Conservation (phyloP, 2,113 vertebrate genomes). For the Sclerurus mexicanus region DNA sequence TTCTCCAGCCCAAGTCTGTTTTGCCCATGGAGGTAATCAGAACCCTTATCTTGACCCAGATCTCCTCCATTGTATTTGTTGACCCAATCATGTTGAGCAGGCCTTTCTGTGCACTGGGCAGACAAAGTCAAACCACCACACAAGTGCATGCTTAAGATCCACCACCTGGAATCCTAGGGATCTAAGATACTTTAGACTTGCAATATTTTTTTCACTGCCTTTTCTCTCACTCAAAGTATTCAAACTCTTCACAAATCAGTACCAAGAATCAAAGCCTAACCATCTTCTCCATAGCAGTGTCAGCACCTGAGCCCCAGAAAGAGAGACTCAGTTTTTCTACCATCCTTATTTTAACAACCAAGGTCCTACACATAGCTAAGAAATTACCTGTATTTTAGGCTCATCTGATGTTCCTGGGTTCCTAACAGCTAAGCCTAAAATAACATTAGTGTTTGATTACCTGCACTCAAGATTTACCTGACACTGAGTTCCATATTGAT, state of each 20-base stretch:
- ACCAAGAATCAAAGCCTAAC: background rate
- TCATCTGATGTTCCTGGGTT: background rate
- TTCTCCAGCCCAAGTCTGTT: background rate
- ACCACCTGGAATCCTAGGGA: background rate
- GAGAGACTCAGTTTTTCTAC: background rate
- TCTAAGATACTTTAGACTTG: background rate
- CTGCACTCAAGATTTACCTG: background rate
- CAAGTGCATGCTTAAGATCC: background rate
- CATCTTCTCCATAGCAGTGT: background rate
- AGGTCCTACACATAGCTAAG: background rate
- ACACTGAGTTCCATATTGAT: background rate
- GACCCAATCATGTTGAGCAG: background rate
- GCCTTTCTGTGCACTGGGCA: background rate
- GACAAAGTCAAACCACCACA: background rate
- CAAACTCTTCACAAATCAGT: background rate
- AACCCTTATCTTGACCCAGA: background rate
- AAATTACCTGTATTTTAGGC: background rate
- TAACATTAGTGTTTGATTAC: background rate
- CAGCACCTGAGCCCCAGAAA: background rate
- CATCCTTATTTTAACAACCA: background rate
- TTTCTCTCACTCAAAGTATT: background rate
- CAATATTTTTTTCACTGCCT: background rate
- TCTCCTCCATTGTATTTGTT: background rate
- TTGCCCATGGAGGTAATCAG: fast-evolving
- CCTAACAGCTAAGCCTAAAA: background rate